phyloP scores from a whole-genome alignment of 2,797 vertebrate species.

The Gambusia yucatana region DNA sequence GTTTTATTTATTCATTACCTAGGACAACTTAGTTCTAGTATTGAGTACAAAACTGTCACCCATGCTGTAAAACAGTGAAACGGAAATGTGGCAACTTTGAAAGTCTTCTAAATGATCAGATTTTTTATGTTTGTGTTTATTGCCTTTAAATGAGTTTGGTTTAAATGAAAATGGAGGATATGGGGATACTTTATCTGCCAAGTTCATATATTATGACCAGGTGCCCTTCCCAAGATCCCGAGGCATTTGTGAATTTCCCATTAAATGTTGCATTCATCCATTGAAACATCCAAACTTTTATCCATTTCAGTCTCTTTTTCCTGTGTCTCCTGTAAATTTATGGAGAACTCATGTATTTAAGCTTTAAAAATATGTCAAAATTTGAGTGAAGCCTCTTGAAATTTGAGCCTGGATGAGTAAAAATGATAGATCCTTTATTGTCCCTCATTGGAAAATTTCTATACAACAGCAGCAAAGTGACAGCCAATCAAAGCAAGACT shows the following conservation, averaged over 20 bases:
- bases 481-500: too few relatives aligned
- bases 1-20: not conserved
- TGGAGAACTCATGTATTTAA: too few relatives aligned
- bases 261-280: not conserved
- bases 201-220: not conserved
- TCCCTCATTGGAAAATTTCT: too few relatives aligned
- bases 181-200: not conserved
- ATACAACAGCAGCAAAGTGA: too few relatives aligned
- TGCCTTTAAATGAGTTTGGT: not conserved
- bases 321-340: too few relatives aligned
- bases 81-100: not conserved
- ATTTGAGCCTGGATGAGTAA: not conserved
- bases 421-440: too few relatives aligned
- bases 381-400: too few relatives aligned
- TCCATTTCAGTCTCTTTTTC: not conserved
- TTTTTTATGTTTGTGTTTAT: not conserved
- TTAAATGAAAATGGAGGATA: not conserved
- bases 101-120: not conserved
- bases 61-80: not conserved
- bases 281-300: not conserved
- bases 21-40: not conserved
- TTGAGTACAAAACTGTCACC: not conserved
- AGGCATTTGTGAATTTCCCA: not conserved
- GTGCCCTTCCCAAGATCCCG: not conserved
- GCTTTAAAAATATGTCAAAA: too few relatives aligned